Evolutionary conservation across 2,888 invertebrate species (phyloP), one percentile per base, ranked within the genome.

Genomic region (Yponomeuta evonymella): DNA sequence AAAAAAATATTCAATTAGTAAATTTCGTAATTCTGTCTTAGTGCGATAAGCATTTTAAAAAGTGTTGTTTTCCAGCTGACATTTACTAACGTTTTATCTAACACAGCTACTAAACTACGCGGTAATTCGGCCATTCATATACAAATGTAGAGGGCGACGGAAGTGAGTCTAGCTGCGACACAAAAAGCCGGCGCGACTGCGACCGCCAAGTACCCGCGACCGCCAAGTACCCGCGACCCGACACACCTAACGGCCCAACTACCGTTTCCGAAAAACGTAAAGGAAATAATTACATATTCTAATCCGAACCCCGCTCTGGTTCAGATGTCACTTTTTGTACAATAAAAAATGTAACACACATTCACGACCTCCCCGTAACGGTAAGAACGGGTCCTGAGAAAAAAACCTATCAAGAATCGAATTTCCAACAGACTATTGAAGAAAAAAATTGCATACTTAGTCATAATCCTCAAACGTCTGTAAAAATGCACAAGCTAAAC

Each of bases 201-300:
- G 73, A 23, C 23, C 23, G 23, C 23, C 23, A 23, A 23, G 23
- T 23, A 23, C 23, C 76, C 76, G 73, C 71, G 71, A 72, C 74
- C 74, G 75, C 72, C 71, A 72, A 58, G 51, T 8, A 58, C 51
- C 51, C 51, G 51, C 51, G 51, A 58, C 51, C 51, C 76, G 72
- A 64, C 70, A 70, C 64, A 70, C 70, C 71, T 83, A 87, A 86
- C 86, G 84, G 83, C 83, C 81, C 70, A 77, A 81, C 79, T 82
- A 83, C 85, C 86, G 88, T 89, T 90, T 91, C 91, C 92, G 87
- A 87, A 89, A 87, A 85, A 83, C 90, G 87, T 90, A 88, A 89
- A 91, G 92, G 92, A 92, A 92, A 88, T 91, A 91, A 92, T 92
- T 92, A 92, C 90, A 88, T 90, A 91, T 92, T 90, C 92, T 88